Conservation (phyloP, 2,113 vertebrate species). For the Cyanoliseus patagonus region DNA sequence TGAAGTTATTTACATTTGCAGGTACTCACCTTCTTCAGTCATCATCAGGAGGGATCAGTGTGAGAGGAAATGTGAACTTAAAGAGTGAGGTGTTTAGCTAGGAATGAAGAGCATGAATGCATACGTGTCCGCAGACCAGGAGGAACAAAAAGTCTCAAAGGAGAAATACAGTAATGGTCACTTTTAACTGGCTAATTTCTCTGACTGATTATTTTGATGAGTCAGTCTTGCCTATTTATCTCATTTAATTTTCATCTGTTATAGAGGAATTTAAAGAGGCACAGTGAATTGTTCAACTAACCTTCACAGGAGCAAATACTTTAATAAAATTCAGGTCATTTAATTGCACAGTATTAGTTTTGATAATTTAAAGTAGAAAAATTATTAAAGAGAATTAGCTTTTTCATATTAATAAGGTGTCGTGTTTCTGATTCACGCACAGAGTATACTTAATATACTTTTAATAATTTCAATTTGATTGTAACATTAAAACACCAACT, state of each 20-base stretch:
- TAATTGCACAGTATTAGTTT: not conserved
- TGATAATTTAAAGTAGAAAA: not conserved
- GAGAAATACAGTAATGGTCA: not conserved
- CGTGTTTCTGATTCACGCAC: not conserved
- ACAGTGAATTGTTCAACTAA: not conserved
- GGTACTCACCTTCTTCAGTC: not conserved
- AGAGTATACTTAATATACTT: not conserved
- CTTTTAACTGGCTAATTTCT: not conserved
- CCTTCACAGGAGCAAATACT: not conserved
- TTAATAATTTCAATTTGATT: not conserved
- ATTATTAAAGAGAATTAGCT: not conserved
- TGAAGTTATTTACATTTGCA: rapidly evolving
- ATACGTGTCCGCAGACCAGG: no score
- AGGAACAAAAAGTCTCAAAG: not conserved
- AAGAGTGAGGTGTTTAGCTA: not conserved
- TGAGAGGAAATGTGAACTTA: not conserved
- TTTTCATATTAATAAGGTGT: not conserved
- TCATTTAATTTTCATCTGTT: not conserved
- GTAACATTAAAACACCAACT: not conserved
- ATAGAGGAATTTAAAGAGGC: not conserved
- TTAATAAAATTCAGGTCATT: not conserved
- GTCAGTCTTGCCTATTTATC: not conserved
- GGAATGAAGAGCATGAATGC: not conserved
- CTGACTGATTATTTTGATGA: not conserved
- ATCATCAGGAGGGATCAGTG: not conserved